phyloP scores from a whole-genome alignment of 1,140 invertebrate species.

The Phymorhynchus buccinoides region DNA sequence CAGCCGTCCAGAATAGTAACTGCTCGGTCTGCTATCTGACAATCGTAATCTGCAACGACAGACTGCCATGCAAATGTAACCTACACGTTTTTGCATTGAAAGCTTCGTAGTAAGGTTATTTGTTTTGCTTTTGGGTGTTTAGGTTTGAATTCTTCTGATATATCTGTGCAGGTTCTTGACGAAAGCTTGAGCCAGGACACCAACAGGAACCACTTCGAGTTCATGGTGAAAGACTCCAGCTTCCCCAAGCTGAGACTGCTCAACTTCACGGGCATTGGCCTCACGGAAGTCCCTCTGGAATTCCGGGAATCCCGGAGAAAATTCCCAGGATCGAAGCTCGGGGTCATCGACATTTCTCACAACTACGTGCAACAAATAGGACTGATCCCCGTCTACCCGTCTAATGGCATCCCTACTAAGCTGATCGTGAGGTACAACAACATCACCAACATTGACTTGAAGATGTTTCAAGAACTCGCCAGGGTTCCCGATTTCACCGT shows the following conservation, averaged over 20 bases:
- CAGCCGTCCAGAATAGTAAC: too few species aligned
- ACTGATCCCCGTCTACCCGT: background rate
- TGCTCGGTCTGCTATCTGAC: too few species aligned
- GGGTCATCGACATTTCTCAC: constrained; percentile 35
- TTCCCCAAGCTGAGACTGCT: constrained; percentile 36
- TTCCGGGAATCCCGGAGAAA: constrained; percentile 25
- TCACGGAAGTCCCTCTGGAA: constrained; percentile 24
- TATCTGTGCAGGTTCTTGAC: constrained; percentile 18
- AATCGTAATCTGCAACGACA: too few species aligned
- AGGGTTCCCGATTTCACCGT: constrained; percentile 26
- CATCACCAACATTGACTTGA: constrained; percentile 33
- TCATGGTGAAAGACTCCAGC: background rate
- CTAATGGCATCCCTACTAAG: background rate
- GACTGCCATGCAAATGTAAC: too few species aligned
- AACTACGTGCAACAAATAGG: constrained; percentile 32
- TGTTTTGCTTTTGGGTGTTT: background rate
- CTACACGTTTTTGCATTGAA: too few species aligned
- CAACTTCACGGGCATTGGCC: constrained; percentile 37
- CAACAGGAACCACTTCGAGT: constrained; percentile 30
- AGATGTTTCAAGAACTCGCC: constrained; percentile 36
- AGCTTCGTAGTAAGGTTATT: too few species aligned
- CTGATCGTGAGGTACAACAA: constrained; percentile 43
- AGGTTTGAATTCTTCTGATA: background rate
- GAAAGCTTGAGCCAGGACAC: constrained; percentile 31
- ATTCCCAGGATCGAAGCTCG: constrained; percentile 30